Evolutionary conservation across 1,140 invertebrate species (phyloP), one percentile per base, ranked within the genome.

Genomic region (Diachasma alloeum): DNA sequence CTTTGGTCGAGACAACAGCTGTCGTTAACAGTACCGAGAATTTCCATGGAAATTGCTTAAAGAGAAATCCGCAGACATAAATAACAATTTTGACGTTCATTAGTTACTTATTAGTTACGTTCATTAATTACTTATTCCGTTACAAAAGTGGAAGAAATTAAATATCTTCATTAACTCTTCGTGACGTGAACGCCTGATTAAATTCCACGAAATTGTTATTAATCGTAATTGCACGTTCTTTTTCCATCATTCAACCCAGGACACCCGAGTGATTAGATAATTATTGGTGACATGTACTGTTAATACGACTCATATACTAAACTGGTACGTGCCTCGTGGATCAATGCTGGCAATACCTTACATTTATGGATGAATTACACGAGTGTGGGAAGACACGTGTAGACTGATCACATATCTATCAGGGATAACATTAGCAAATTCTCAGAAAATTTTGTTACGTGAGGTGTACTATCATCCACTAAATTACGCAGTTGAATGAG

Each of bases 41-140:
- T 53, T 74, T 70, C 53, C 70, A 79, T 78, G 80, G 76, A 81
- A 79, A 81, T 81, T 78, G 70, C 72, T 79, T 79, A 79, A 53
- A 70, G 37, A 74, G 78, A 81, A 53, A 53, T 53, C 48, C 9
- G 4, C 48, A 53, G 48, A 15, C n/a, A 19, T 53, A 53, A 53
- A 53, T 53, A 53, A 53, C 15, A 17, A 53, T 53, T 53, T 17
- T 17, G 15, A 17, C 17, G 48, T 19, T 31, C 31, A 31, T 31
- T 31, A 31, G 6, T 31, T 31, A 31, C 31, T 31, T 31, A 31
- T 31, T 31, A n/a, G n/a, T n/a, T n/a, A 6, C 31, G 31, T 31
- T 31, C 31, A 31, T 31, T 31, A 31, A 31, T 31, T 31, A 31
- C 31, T 31, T 31, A 31, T 31, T 31, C 31, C 31, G 31, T 31